Evolutionary conservation across 2,888 invertebrate genomes (phyloP), one percentile per base, ranked within the genome.

Genomic region (Leptinotarsa haldemani): DNA sequence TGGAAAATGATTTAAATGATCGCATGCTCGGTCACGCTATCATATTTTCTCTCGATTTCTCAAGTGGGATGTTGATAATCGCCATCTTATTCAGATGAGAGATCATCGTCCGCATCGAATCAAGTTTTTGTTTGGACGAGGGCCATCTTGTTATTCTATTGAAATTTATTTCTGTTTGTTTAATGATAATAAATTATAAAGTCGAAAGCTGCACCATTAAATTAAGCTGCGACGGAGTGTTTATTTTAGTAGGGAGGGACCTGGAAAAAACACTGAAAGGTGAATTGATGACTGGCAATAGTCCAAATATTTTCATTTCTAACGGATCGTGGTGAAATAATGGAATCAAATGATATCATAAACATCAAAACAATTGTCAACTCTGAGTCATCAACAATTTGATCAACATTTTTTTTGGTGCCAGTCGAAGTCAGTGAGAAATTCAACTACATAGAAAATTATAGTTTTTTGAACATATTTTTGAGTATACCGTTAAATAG

Each of bases 11-110:
- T 70, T 70, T 64, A 70, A 61, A 63, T 52, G 65, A 74, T 74
- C 74, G 72, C 70, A 79, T 79, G 77, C 76, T 56, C 65, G 73
- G 77, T 77, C 79, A 79, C 77, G 77, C 73, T 71, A 70, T 61
- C 70, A 73, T 78, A 77, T 76, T 77, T 78, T 77, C 73, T 75
- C 75, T 71, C 20, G 75, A 74, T 74, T 74, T 74, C 53, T 79
- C 78, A 75, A 79, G 77, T 77, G 75, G 74, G 71, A 69, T 64
- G 78, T 52, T 71, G 66, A 76, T 74, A 77, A 77, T 77, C 76
- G 74, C 71, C 74, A 71, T 73, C 74, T 73, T 74, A 74, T 74
- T 70, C 63, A 70, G 64, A 65, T 70, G 68, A 68, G 20, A 68
- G 16, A 40, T 61, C 61, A n/a, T 61, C 30, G 47, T 52, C 53